These are phyloP conservation scores for Haplochromis burtoni DNA, from an alignment of 2,113 vertebrate genomes.

Conservation along the genomic window DNA sequence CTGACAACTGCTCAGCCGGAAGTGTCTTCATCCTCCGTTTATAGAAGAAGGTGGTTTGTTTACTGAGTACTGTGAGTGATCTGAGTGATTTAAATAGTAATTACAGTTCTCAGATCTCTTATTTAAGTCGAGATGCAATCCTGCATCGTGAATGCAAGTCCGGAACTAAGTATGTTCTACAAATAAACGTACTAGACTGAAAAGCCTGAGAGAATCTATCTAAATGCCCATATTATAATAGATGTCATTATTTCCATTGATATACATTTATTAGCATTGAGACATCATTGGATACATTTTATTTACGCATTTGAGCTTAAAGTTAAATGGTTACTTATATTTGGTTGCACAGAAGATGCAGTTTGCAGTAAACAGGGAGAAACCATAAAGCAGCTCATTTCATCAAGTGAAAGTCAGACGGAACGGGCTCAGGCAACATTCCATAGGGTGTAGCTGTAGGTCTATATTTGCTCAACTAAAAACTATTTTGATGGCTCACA, in stretches of 20 bases:
- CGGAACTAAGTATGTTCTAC: neutral
- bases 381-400: neutral
- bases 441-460: neutral
- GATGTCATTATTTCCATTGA: neutral
- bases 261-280: neutral
- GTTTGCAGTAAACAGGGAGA: neutral
- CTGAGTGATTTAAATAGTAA: neutral
- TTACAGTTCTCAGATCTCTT: neutral
- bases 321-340: neutral
- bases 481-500: neutral
- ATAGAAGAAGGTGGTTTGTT: neutral
- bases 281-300: neutral
- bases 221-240: neutral
- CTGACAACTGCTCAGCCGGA: neutral
- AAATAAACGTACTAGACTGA: neutral
- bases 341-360: neutral
- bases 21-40: neutral
- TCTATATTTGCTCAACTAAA: neutral
- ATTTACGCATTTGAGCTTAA: neutral
- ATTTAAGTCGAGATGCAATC: neutral
- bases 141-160: neutral
- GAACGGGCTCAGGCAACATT: neutral
- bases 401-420: neutral
- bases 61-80: neutral
- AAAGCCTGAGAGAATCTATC: neutral